A percentile compares a stretch with the other conserved stretches of the same genome.
phyloP scores from a whole-genome alignment of 2,888 invertebrate species.

The Leptinotarsa haldemani region DNA sequence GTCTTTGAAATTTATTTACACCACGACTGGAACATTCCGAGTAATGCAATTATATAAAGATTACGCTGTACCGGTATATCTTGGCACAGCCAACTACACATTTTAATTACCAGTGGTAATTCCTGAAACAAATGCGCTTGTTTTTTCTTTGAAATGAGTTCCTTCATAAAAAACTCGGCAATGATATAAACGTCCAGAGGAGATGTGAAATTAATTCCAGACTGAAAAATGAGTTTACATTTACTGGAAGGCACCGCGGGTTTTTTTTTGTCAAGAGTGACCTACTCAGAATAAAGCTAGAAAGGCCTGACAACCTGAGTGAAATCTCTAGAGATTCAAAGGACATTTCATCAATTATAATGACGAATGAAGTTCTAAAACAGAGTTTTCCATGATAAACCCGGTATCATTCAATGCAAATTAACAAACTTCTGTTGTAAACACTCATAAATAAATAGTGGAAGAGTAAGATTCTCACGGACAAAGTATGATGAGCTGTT shows the following conservation, averaged over 20 bases:
- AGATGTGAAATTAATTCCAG: neutral
- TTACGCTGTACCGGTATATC: conserved; percentile 3
- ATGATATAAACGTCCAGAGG: neutral
- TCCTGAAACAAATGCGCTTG: neutral
- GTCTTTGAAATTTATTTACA: neutral
- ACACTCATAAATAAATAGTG: too few relatives aligned
- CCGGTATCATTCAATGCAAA: too few relatives aligned
- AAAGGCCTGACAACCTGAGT: neutral
- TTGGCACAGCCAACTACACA: neutral
- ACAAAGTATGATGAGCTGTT: too few relatives aligned
- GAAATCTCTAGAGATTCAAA: neutral
- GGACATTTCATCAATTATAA: neutral
- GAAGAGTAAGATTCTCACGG: too few relatives aligned
- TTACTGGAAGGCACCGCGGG: neutral
- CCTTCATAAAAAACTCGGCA: neutral
- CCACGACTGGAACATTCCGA: neutral
- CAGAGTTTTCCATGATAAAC: neutral
- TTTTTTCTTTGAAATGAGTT: neutral
- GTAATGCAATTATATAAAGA: conserved; percentile 7
- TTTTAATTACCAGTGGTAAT: neutral
- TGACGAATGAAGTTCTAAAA: neutral
- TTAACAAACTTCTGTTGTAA: too few relatives aligned
- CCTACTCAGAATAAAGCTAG: neutral
- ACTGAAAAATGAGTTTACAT: neutral
- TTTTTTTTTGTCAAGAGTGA: neutral